Evolutionary conservation across 1,140 invertebrate genomes (phyloP).

Genomic region (Magallana angulata): DNA sequence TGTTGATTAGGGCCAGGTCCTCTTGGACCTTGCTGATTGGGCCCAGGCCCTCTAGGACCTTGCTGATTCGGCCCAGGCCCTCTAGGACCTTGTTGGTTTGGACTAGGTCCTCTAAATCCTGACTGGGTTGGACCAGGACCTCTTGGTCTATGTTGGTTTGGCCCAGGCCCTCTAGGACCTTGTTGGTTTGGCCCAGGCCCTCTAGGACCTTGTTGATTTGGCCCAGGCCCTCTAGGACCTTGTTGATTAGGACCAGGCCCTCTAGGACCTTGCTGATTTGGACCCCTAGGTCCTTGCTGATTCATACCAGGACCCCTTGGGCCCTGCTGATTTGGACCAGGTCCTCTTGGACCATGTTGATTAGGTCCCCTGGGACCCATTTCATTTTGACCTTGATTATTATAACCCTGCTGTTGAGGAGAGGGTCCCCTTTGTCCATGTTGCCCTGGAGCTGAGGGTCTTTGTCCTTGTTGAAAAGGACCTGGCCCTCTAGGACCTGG

Average conservation of each 20-base stretch:
- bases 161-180: background rate
- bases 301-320: background rate
- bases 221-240: conserved; percentile 4
- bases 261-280: background rate
- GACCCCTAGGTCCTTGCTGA: background rate
- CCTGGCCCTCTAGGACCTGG: background rate
- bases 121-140: conserved; percentile 24
- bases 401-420: background rate
- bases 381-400: background rate
- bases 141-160: background rate
- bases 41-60: conserved; percentile 38
- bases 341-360: background rate
- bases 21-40: conserved; percentile 41
- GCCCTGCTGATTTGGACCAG: conserved; percentile 33
- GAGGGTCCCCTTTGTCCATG: background rate
- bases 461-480: background rate
- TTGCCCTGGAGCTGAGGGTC: background rate
- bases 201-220: background rate
- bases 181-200: background rate
- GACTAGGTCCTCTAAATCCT: conserved; percentile 11
- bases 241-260: conserved; percentile 36
- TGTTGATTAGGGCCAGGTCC: conserved; percentile 47
- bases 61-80: conserved; percentile 16
- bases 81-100: conserved; percentile 27
- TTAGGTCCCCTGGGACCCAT: background rate